Base-by-base conservation (phyloP, 2,888 invertebrate genomes). In the Mesoligia furuncula region DNA sequence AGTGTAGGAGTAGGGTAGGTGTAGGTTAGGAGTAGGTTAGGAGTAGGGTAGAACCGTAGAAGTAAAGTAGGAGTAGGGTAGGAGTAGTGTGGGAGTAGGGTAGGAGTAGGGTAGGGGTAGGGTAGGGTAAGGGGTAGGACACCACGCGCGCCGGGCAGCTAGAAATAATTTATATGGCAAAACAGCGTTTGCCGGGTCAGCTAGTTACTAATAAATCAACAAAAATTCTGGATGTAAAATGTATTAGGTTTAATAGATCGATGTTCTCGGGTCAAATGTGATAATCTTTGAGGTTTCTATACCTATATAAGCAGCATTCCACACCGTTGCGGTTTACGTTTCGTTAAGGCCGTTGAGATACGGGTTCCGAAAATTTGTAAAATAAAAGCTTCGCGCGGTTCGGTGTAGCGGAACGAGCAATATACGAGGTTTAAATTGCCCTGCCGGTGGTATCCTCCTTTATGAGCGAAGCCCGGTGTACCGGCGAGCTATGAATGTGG, bases 351-450 rank as follows among this genome's bases (percentile, higher is more conserved):
- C 54, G 61, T 48, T 61, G 39, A 61, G 15, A n/a, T 45, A 6
- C 31, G 24, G 36, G 48, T 51, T 45, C 51, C 13, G 36, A 61
- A 59, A 70, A 80, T 59, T 62, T 84, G 54, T 48, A 67, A 72
- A 81, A 72, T 67, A 81, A 72, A 85, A 71, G 70, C 57, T 74
- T 36, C 4, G 39, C 20, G 27, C n/a, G 71, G 62, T 13, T 64
- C 59, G 36, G 9, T 42, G 51, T 75, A 54, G 54, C 57, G 68
- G 64, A 70, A 71, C 67, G 24, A 61, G 39, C 75, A 64, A 64
- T 71, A 72, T 48, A 81, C 54, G 64, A 69, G 48, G 59, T 65
- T 80, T 15, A 20, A 68, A 85, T 51, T 72, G 69, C 48, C 51
- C n/a, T 61, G 48, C 48, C 36, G 20, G n/a, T 45, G 75, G 15